Base-by-base conservation (phyloP, 2,888 invertebrate genomes). In the Trypoxylon attenuatum region DNA sequence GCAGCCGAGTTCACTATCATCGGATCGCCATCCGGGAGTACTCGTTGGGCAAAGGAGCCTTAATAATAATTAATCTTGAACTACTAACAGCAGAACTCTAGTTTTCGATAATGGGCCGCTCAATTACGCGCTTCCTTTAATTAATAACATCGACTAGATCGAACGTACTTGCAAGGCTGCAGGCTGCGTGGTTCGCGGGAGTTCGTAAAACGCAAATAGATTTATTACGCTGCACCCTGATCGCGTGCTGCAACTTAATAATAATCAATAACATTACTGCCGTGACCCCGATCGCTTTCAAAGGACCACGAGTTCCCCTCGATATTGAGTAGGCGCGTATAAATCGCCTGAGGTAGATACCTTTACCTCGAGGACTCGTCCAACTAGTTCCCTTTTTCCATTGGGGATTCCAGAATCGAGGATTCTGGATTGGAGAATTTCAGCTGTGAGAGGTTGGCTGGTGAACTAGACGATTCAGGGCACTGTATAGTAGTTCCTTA, bases 1-100 rank as follows among this genome's bases (percentile, higher is more conserved):
- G 21, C 16, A 54, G 46, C 45, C 39, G 41, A 53, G 59, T 53
- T 58, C 58, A 22, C 49, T 66, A 63, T 60, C 52, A 55, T 59
- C 58, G 58, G 27, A 43, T 55, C 61, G 25, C 41, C 39, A 50
- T 56, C 43, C 51, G 55, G 52, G 39, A 57, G 49, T 69, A 58
- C 59, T 46, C 54, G 22, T 27, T 64, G 51, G 71, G 50, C 50
- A 29, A 47, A 63, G 58, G 41, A 60, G 66, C 71, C 66, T 59
- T 69, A 59, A 73, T 74, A 73, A 73, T 74, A 74, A 74, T 74
- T 74, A 74, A 74, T 74, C 66, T 74, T 66, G 39, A 73, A 74
- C 73, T 74, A 71, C 71, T 60, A 71, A 67, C 68, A 49, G 69
- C 64, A 50, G 53, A 73, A 75, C 69, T 75, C 69, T 64, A 69